Evolutionary conservation across 2,113 vertebrate species (phyloP).

Genomic region (Rhinichthys klamathensis): DNA sequence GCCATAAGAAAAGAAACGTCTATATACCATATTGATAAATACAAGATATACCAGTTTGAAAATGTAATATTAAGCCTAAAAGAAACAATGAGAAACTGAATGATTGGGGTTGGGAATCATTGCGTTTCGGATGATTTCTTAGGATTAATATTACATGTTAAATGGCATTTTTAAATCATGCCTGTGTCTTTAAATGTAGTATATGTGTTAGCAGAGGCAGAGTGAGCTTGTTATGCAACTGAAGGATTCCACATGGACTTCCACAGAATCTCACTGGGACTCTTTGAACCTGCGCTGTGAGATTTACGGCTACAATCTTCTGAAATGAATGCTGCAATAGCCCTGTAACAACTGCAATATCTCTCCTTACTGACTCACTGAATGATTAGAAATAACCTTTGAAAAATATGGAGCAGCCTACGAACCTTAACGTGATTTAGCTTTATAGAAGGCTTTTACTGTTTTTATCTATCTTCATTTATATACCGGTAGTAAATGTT

Average conservation of each 20-base stretch:
- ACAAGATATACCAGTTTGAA: no score
- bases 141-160: background rate
- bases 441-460: background rate
- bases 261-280: background rate
- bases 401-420: conserved; percentile 1
- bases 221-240: background rate
- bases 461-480: background rate
- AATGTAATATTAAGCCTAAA: no score
- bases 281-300: background rate
- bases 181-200: conserved; percentile 4
- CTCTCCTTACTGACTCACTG: background rate
- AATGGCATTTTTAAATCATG: background rate
- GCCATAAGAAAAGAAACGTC: background rate
- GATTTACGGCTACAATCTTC: background rate
- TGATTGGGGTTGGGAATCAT: no score
- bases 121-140: background rate
- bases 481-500: background rate
- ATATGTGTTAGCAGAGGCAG: background rate
- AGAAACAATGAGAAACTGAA: no score
- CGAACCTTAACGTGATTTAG: background rate
- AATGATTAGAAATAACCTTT: conserved; percentile 13
- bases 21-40: background rate
- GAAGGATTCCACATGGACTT: background rate
- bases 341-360: background rate
- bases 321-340: background rate